A percentile compares a stretch with the other conserved stretches of the same genome.
phyloP scores from a whole-genome alignment of 1,140 invertebrate species.

The Ips nitidus region DNA sequence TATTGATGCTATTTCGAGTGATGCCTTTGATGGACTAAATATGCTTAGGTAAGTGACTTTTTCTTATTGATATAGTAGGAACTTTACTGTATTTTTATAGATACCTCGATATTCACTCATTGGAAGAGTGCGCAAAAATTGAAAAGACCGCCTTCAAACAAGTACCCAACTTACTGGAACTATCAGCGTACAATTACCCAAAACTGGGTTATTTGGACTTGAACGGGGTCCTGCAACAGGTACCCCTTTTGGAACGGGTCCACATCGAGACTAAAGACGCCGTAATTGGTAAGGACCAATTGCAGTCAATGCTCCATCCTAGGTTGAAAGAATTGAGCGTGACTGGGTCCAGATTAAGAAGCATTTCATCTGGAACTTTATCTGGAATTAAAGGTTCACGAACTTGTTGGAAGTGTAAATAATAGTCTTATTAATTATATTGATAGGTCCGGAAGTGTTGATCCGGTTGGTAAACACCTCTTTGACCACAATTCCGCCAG shows the following conservation, averaged over 20 bases:
- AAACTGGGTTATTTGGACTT: conserved; percentile 81
- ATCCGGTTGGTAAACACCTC: conserved; percentile 80
- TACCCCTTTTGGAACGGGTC: conserved; percentile 68
- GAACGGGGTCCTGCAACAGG: conserved; percentile 72
- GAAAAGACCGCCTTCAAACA: conserved; percentile 81
- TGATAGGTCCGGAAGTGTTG: conserved; percentile 57
- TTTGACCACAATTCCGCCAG: conserved; percentile 71
- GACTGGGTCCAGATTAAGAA: conserved; percentile 71
- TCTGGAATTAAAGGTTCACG: conserved; percentile 68
- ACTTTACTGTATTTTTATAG: conserved; percentile 40
- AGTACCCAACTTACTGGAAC: conserved; percentile 66
- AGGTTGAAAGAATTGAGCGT: conserved; percentile 73
- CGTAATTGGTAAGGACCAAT: conserved; percentile 77
- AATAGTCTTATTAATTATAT: background rate
- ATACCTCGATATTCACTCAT: conserved; percentile 65
- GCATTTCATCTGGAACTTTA: conserved; percentile 78
- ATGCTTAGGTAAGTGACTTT: conserved; percentile 39
- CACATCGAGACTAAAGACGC: conserved; percentile 87
- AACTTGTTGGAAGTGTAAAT: background rate
- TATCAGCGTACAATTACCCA: conserved; percentile 74
- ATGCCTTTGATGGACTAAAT: conserved; percentile 69
- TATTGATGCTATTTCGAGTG: conserved; percentile 68
- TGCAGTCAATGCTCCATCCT: conserved; percentile 76
- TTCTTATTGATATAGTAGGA: background rate
- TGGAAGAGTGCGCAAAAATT: conserved; percentile 71